Base-by-base conservation (phyloP, 2,888 invertebrate species). In the Philereme transversata region DNA sequence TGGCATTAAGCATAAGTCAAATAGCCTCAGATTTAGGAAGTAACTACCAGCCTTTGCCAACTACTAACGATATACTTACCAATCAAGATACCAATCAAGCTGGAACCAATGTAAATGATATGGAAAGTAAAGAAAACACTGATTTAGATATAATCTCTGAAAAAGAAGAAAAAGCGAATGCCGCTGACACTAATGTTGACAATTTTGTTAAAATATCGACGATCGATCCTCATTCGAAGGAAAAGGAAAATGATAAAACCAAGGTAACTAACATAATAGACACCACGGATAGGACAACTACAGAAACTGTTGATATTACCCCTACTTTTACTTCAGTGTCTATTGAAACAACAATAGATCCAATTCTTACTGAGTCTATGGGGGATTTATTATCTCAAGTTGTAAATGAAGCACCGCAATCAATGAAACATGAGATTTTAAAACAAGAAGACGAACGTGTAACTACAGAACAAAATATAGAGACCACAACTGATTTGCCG, bases 361-460 rank as follows among this genome's bases (percentile, higher is more conserved):
- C 86, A 51, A 79, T 89, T 65, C 74, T 92, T 64, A 85, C 90
- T 2, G 91, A 87, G 66, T 93, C 92, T 4, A 90, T 93, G 86
- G 89, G 80, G 57, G 90, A 92, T 74, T 78, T 93, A 69, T 44
- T 93, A n/a, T 92, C 88, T n/a, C 93, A 93, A 79, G 83, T 93
- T 57, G 89, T 87, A 5, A 81, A 90, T 71, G 76, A 83, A 71
- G 76, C 73, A 22, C 84, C 85, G 0, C 79, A 84, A 63, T 66
- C 81, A 7, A 76, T 83, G 49, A 34, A 79, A 38, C 72, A 78
- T 40, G 65, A 70, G 45, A 65, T 55, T 41, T 5, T 45, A 22
- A 63, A 67, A 33, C 66, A 71, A 38, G 57, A 62, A 9, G 60
- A 57, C 4, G 59, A 62, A 4, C 67, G 67, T 57, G 34, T 51